Conservation (phyloP, 2,888 invertebrate genomes). For the Drosophila neutralis region DNA sequence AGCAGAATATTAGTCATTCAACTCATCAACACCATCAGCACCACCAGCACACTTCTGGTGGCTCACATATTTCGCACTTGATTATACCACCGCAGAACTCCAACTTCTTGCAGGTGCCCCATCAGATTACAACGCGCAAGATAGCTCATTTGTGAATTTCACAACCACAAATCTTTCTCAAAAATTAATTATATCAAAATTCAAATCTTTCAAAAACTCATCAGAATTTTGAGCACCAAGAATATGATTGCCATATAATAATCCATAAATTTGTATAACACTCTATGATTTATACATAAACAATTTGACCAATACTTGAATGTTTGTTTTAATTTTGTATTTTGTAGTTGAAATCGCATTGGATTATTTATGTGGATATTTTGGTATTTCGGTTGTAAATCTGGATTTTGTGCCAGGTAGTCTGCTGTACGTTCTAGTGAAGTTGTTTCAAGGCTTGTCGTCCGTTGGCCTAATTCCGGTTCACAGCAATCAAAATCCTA, state of each 20-base stretch:
- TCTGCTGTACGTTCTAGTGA: background rate
- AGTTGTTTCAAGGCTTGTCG: background rate
- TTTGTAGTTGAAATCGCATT: background rate
- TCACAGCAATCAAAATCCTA: background rate
- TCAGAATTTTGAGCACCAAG: background rate
- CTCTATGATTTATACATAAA: slow-evolving; percentile 16
- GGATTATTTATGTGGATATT: background rate
- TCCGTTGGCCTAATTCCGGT: background rate
- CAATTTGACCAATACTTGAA: background rate
- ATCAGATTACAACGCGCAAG: slow-evolving; percentile 59
- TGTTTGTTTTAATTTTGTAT: background rate
- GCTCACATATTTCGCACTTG: slow-evolving; percentile 71
- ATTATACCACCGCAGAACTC: slow-evolving; percentile 82
- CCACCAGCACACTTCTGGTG: slow-evolving; percentile 42
- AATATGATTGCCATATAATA: slow-evolving; percentile 16
- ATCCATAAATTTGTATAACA: background rate
- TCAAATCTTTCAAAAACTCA: background rate
- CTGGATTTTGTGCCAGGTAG: background rate
- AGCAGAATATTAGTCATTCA: slow-evolving; percentile 22
- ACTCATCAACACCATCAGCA: slow-evolving; percentile 26
- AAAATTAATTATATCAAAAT: background rate
- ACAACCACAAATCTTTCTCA: background rate
- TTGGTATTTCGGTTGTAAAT: background rate
- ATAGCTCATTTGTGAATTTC: slow-evolving; percentile 71
- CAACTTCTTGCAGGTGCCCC: slow-evolving; percentile 80